Conservation (phyloP, 1,140 invertebrate species). For the Cherax quadricarinatus region DNA sequence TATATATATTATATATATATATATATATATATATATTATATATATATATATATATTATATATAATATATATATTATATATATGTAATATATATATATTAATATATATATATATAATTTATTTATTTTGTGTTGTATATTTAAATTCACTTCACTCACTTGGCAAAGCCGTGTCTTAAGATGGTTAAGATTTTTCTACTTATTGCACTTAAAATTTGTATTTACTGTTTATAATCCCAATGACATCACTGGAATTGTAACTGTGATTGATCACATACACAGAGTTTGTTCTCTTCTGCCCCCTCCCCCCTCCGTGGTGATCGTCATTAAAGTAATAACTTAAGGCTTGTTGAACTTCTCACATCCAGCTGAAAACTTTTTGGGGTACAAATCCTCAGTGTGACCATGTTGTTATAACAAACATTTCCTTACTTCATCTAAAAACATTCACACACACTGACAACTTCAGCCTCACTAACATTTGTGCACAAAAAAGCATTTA, state of each 20-base stretch:
- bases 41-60: not conserved
- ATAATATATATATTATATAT: not conserved
- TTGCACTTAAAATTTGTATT: conserved; percentile 56
- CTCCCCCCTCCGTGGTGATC: not conserved
- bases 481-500: conserved; percentile 65
- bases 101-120: not conserved
- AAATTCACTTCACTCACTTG: conserved; percentile 33
- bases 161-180: conserved; percentile 44
- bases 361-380: not conserved
- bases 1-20: conserved; percentile 1
- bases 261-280: not conserved
- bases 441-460: conserved; percentile 57
- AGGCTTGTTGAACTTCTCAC: conserved; percentile 4
- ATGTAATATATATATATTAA: not conserved
- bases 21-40: conserved; percentile 23
- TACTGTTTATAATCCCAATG: conserved; percentile 32
- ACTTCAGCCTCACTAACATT: conserved; percentile 65
- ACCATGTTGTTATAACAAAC: conserved; percentile 49
- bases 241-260: conserved; percentile 17
- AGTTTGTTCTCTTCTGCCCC: no score
- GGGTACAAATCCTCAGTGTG: conserved; percentile 53
- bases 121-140: not conserved
- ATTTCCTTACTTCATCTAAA: conserved; percentile 54
- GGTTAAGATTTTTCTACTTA: conserved; percentile 59
- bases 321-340: not conserved